These are phyloP conservation scores for Rotaria magnacalcarata DNA, from an alignment of 2,888 invertebrate genomes.

Conservation along the genomic window DNA sequence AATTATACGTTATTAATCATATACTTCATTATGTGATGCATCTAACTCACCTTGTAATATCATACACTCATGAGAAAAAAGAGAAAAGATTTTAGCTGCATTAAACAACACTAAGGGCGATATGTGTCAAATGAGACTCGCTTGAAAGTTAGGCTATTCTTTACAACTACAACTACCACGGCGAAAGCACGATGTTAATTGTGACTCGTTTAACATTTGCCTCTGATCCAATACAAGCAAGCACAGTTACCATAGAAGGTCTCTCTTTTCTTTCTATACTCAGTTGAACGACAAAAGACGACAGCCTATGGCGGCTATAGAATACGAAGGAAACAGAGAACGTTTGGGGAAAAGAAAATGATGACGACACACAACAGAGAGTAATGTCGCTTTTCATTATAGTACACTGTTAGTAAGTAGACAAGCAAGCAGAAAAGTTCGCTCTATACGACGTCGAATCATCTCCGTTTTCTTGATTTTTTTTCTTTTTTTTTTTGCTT, in stretches of 20 bases:
- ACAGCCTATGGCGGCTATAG: not conserved
- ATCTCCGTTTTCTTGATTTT: not conserved
- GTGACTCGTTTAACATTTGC: not conserved
- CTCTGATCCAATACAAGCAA: not conserved
- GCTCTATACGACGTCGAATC: not conserved
- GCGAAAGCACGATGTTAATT: slow-evolving; percentile 13
- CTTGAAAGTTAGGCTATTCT: not conserved
- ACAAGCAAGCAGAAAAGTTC: not conserved
- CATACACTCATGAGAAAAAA: not conserved
- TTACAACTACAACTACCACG: not conserved
- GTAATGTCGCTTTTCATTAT: not conserved
- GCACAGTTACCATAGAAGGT: not conserved
- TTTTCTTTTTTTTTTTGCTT: not conserved
- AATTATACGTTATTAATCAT: not conserved
- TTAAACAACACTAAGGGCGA: not conserved
- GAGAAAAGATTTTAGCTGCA: not conserved
- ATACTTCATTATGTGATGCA: not conserved
- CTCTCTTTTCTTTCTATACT: not conserved
- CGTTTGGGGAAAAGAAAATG: not conserved
- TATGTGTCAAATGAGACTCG: not conserved
- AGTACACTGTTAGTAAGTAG: not conserved
- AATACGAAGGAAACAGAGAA: not conserved
- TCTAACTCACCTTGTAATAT: not conserved
- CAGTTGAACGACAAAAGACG: slow-evolving; percentile 1
- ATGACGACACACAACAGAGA: not conserved